Percentiles rank a stretch among this genome's conserved stretches.
Evolutionary conservation across 2,888 invertebrate species (phyloP).

Genomic region (Metacarcinus magister): DNA sequence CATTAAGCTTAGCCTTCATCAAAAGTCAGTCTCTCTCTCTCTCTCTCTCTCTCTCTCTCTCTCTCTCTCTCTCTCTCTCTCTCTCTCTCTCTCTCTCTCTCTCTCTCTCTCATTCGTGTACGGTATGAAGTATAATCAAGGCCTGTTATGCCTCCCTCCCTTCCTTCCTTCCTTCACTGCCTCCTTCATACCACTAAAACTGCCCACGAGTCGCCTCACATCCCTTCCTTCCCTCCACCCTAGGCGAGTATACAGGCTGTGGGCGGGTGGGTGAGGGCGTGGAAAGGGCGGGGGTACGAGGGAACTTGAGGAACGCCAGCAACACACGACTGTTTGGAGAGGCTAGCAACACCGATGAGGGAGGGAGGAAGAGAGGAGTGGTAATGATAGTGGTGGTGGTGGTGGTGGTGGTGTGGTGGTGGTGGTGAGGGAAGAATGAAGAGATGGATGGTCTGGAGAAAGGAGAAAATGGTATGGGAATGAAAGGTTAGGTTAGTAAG

Average conservation of each 20-base stretch:
- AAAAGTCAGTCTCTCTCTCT: neutral
- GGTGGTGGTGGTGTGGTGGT: too few relatives aligned
- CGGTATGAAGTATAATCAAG: too few relatives aligned
- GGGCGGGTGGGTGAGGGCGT: neutral
- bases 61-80: neutral
- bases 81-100: neutral
- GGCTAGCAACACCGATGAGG: neutral
- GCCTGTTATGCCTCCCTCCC: neutral
- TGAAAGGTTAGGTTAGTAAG: neutral
- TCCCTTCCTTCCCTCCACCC: neutral
- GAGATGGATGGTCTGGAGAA: neutral
- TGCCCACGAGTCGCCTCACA: neutral
- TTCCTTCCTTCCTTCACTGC: neutral
- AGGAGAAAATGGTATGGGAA: neutral
- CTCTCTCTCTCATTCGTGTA: neutral
- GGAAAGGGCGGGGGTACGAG: neutral
- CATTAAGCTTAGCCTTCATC: neutral
- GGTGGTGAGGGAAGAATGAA: neutral
- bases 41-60: conserved; percentile 7
- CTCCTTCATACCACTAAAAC: neutral
- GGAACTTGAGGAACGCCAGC: neutral
- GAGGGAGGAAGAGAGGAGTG: too few relatives aligned
- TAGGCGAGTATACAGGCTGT: neutral
- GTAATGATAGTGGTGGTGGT: neutral
- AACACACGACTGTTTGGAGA: neutral